Conservation (phyloP, 1,140 invertebrate species). For the Rhopalosiphum maidis region DNA sequence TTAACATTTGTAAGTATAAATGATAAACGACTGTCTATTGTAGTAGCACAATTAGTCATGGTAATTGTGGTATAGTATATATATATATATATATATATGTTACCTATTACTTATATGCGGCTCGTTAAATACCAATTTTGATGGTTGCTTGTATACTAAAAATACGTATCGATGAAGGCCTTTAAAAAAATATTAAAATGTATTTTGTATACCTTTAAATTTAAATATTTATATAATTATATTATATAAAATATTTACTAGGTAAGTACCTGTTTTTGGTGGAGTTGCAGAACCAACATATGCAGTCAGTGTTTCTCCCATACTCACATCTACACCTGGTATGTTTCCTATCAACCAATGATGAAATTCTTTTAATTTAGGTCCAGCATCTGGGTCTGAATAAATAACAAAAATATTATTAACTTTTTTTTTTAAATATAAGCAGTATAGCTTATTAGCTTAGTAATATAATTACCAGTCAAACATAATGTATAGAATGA, state of each 20-base stretch:
- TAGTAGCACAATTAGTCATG: neutral
- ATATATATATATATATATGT: slow-evolving; percentile 16
- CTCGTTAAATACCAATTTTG: slow-evolving; percentile 74
- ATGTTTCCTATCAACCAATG: slow-evolving; percentile 94
- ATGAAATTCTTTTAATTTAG: slow-evolving; percentile 84
- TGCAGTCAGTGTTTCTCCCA: slow-evolving; percentile 77
- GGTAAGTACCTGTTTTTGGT: slow-evolving; percentile 70
- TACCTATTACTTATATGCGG: slow-evolving; percentile 68
- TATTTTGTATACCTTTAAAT: neutral
- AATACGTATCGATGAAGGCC: slow-evolving; percentile 90
- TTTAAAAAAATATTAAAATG: slow-evolving; percentile 60
- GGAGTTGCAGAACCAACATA: slow-evolving; percentile 90
- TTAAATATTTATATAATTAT: neutral
- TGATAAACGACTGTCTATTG: neutral
- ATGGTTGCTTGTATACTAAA: slow-evolving; percentile 82
- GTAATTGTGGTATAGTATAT: neutral
- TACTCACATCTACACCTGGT: slow-evolving; percentile 74
- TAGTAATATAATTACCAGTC: slow-evolving; percentile 65
- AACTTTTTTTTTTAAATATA: neutral
- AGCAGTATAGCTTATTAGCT: neutral
- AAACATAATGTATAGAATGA: slow-evolving; percentile 79
- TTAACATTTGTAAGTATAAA: neutral
- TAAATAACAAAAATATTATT: neutral
- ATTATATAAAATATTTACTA: neutral
- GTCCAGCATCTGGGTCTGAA: slow-evolving; percentile 85